phyloP scores from a whole-genome alignment of 2,113 vertebrate genomes.

The Pyxicephalus adspersus region DNA sequence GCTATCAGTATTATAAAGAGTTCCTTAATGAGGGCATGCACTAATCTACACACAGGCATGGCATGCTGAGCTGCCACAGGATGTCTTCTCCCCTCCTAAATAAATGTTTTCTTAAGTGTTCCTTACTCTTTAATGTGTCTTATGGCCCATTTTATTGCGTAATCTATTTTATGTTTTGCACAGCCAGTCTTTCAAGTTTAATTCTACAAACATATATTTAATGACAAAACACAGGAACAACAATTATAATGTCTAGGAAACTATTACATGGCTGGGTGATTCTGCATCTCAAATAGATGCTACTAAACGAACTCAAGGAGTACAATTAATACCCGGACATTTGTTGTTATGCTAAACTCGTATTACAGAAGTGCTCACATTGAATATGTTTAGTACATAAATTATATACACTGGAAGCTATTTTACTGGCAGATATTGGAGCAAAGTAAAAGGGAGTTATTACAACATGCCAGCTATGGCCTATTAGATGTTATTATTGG shows the following conservation, averaged over 20 bases:
- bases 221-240: conserved; percentile 39
- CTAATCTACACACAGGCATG: neutral
- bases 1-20: no score
- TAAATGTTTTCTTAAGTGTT: neutral
- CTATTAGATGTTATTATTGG: no score
- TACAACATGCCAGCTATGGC: no score
- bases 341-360: conserved; percentile 7
- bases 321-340: conserved; percentile 26
- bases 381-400: neutral
- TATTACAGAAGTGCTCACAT: neutral
- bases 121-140: neutral
- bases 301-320: conserved; percentile 2
- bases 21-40: neutral
- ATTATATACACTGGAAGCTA: neutral
- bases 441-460: no score
- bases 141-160: conserved; percentile 19
- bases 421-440: neutral
- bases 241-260: conserved; percentile 22
- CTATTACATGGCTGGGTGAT: conserved; percentile 34
- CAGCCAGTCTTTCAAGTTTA: neutral
- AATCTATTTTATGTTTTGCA: conserved; percentile 11
- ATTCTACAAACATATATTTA: conserved; percentile 51
- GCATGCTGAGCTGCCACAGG: neutral
- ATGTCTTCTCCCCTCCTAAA: neutral
- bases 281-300: conserved; percentile 34